These are phyloP conservation scores for Steatornis caripensis DNA, from an alignment of 2,113 vertebrate genomes.

Conservation along the genomic window DNA sequence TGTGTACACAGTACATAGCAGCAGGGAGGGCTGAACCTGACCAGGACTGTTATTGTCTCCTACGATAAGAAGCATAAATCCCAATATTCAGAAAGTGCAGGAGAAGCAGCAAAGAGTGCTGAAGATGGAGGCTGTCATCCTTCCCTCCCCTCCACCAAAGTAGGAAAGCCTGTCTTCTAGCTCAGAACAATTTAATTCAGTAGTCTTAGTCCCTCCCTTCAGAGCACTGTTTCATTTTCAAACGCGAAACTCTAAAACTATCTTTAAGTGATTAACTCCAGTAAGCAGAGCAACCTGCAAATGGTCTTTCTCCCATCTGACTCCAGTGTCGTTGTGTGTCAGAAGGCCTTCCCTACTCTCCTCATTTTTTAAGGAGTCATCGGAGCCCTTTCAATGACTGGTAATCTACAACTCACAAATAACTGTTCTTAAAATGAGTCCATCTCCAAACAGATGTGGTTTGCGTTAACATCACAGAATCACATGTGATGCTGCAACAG, in stretches of 20 bases:
- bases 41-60: not conserved
- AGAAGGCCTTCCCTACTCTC: not conserved
- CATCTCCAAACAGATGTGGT: not conserved
- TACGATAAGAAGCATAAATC: not conserved
- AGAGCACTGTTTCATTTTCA: not conserved
- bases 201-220: not conserved
- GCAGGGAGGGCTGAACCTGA: not conserved
- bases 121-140: not conserved
- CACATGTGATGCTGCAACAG: not conserved
- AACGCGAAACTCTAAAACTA: not conserved
- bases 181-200: not conserved
- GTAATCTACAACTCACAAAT: not conserved
- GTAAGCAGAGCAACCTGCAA: not conserved
- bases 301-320: not conserved
- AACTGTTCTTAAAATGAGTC: not conserved
- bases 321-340: not conserved
- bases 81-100: not conserved
- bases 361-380: not conserved
- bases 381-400: not conserved
- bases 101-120: not conserved
- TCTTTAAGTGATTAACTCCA: not conserved
- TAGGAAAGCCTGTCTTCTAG: not conserved
- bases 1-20: not conserved
- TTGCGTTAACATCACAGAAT: not conserved
- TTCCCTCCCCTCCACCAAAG: not conserved